A percentile compares a stretch with the other conserved stretches of the same genome.
Evolutionary conservation across 2,888 invertebrate species (phyloP).

Genomic region (Acanthococcus lagerstroemiae): DNA sequence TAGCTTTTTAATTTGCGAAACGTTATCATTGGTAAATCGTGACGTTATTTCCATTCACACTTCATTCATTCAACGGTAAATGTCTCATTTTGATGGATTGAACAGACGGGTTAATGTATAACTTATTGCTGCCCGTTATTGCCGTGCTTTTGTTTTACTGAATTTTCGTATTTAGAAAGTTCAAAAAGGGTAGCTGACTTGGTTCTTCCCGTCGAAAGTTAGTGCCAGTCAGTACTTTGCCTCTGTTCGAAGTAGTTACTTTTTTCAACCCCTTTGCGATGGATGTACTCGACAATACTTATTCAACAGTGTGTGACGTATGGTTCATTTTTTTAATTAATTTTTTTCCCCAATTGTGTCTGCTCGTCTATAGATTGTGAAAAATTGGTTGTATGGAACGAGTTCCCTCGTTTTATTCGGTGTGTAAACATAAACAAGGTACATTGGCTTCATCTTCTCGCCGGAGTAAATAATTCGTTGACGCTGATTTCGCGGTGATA

Average conservation of each 20-base stretch:
- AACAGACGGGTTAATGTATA: no score
- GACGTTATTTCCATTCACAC: no score
- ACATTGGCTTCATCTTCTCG: no score
- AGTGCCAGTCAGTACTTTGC: constrained; percentile 30
- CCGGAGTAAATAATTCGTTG: no score
- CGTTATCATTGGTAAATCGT: no score
- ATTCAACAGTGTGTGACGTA: constrained; percentile 24
- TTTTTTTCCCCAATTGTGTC: constrained; percentile 8
- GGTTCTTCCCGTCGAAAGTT: constrained; percentile 25
- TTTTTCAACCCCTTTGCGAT: constrained; percentile 11
- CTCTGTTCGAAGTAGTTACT: constrained; percentile 14
- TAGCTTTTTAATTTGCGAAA: no score
- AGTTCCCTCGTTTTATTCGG: constrained; percentile 21
- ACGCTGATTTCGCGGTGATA: no score
- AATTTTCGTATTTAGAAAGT: constrained; percentile 22
- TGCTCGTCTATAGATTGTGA: neutral
- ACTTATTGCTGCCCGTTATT: neutral
- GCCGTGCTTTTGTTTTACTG: constrained; percentile 19
- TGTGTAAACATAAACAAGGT: constrained; percentile 30
- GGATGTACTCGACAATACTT: constrained; percentile 13
- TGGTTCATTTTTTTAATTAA: neutral
- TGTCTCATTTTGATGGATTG: no score
- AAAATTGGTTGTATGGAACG: constrained; percentile 23
- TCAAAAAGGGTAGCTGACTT: constrained; percentile 18
- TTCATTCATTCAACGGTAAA: no score